A percentile compares a stretch with the other conserved stretches of the same genome.
Evolutionary conservation across 2,797 vertebrate genomes (phyloP).

Genomic region (Masticophis lateralis): DNA sequence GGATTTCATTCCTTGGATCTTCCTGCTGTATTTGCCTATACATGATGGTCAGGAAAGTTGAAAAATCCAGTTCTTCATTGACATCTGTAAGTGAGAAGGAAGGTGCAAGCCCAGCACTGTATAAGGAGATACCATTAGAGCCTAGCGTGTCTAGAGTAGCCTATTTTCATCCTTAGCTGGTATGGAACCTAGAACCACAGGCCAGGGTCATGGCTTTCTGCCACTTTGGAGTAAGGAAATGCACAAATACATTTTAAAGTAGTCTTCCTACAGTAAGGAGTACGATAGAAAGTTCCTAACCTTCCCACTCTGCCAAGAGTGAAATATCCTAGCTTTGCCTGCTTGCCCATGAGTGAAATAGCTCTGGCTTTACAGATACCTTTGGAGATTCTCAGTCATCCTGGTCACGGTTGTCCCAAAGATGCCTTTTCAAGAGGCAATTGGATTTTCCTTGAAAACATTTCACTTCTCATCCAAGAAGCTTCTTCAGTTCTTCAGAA

Average conservation of each 20-base stretch:
- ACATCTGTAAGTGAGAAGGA: slow-evolving; percentile 68
- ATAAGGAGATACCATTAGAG: fast-evolving
- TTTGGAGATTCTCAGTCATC: background rate
- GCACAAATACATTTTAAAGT: background rate
- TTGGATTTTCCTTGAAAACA: background rate
- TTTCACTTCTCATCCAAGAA: background rate
- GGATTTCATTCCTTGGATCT: slow-evolving; percentile 87
- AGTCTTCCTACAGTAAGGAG: background rate
- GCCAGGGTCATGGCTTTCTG: background rate
- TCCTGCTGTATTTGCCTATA: slow-evolving; percentile 91
- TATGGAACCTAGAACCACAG: background rate
- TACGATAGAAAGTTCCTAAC: background rate
- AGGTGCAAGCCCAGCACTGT: fast-evolving
- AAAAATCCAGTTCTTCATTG: slow-evolving; percentile 87
- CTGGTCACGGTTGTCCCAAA: background rate
- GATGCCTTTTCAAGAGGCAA: background rate
- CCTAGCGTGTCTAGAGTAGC: background rate
- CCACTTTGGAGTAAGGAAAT: background rate
- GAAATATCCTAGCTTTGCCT: background rate
- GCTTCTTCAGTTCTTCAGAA: background rate
- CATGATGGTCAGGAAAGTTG: slow-evolving; percentile 91
- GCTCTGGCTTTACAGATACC: background rate
- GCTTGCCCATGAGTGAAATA: background rate
- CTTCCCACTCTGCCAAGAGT: background rate
- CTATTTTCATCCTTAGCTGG: background rate